phyloP scores from a whole-genome alignment of 2,797 vertebrate genomes.

The Crenichthys baileyi region DNA sequence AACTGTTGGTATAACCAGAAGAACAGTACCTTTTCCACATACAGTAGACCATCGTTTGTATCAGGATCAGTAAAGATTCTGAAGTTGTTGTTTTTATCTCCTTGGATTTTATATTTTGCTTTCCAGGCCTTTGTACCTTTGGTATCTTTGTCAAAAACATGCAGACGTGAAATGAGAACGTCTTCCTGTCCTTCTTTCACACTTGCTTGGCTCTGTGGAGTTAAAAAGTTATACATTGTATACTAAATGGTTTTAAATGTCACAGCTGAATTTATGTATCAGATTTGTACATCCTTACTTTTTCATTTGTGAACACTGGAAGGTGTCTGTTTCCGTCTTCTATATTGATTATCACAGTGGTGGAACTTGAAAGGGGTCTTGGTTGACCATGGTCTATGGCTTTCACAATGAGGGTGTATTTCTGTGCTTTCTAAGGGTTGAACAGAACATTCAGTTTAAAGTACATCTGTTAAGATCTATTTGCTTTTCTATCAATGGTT shows the following conservation, averaged over 20 bases:
- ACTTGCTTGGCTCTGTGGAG: slow-evolving; percentile 46
- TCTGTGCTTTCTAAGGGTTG: slow-evolving; percentile 62
- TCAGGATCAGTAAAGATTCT: slow-evolving; percentile 68
- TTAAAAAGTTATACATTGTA: background rate
- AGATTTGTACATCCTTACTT: slow-evolving; percentile 51
- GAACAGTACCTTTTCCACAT: slow-evolving; percentile 72
- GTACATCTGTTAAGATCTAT: background rate
- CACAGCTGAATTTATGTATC: background rate
- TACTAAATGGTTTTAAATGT: background rate
- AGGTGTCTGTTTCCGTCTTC: slow-evolving; percentile 75
- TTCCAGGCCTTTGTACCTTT: slow-evolving; percentile 70
- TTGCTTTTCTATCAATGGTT: background rate
- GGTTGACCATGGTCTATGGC: slow-evolving; percentile 71
- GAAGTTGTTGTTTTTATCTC: slow-evolving; percentile 64
- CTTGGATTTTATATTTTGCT: slow-evolving; percentile 67
- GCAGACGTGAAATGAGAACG: slow-evolving; percentile 66
- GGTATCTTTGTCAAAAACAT: slow-evolving; percentile 68
- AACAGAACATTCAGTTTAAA: background rate
- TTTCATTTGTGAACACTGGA: slow-evolving; percentile 62
- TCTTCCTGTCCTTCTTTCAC: slow-evolving; percentile 69
- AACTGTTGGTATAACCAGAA: background rate
- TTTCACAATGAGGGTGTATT: slow-evolving; percentile 75
- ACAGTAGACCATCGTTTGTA: slow-evolving; percentile 79
- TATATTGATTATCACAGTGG: slow-evolving; percentile 65
- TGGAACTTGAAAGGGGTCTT: slow-evolving; percentile 60